Percentiles rank a stretch among this genome's conserved stretches.
phyloP scores from a whole-genome alignment of 92 coral and sea anemone species.

The Epizoanthus ramosus region DNA sequence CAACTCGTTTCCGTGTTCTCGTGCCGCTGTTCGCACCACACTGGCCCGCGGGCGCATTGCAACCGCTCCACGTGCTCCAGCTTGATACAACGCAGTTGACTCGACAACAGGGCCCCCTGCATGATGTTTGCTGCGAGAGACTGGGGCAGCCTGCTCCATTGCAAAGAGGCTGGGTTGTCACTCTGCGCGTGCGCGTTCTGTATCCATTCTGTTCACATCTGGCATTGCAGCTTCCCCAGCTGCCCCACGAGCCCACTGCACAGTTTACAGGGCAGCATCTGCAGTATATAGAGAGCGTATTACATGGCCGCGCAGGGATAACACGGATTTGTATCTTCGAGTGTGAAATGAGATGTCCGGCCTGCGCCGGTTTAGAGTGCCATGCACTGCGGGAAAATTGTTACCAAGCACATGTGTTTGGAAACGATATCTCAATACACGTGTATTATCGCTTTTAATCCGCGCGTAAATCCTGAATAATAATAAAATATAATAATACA shows the following conservation, averaged over 20 bases:
- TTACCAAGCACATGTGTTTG: no score
- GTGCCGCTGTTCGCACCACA: slow-evolving; percentile 78
- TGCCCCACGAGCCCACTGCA: slow-evolving; percentile 41
- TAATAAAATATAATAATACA: no score
- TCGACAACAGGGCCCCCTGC: slow-evolving; percentile 72
- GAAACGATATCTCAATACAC: no score
- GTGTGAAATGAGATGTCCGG: no score
- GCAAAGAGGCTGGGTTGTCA: slow-evolving; percentile 66
- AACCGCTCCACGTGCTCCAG: slow-evolving; percentile 89
- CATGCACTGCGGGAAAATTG: no score
- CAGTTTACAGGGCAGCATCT: slow-evolving; percentile 96
- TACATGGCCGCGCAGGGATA: neutral
- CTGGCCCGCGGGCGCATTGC: slow-evolving; percentile 60
- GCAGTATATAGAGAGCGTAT: slow-evolving; percentile 59
- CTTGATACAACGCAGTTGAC: slow-evolving; percentile 79
- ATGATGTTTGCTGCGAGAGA: slow-evolving; percentile 52
- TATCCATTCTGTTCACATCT: slow-evolving; percentile 56
- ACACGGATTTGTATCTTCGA: no score
- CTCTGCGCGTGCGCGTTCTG: slow-evolving; percentile 67
- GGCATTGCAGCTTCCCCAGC: slow-evolving; percentile 41
- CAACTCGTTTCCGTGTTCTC: slow-evolving; percentile 70
- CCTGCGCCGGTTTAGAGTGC: no score
- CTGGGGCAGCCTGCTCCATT: slow-evolving; percentile 78
- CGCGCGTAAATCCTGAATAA: no score
- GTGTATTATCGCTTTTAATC: no score